Evolutionary conservation across 64 coral and sea anemone species (phyloP), one percentile per base, ranked within the genome.

Genomic region (Pocillopora damicornis): DNA sequence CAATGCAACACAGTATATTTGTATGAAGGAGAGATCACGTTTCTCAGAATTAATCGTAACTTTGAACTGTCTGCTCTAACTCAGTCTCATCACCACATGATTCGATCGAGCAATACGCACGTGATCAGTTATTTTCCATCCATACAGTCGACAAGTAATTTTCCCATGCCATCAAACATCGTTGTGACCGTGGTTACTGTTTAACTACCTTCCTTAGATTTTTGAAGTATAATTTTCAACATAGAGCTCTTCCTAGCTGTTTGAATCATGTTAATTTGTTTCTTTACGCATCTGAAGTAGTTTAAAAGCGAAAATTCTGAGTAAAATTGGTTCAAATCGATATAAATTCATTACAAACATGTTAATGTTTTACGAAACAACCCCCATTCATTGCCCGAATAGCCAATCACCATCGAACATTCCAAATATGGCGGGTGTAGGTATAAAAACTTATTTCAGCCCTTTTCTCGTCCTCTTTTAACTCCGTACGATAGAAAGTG

Each of bases 61-160:
- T 30, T 30, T 69, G 66, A 18, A 69, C 23, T 69, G 4, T 69
- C 30, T 30, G 30, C 30, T 30, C 12, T 69, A 2, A 51, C 11
- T 12, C 23, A 74, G 42, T 58, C 13, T 13, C 30, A 13, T 13
- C 38, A 20, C 22, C 56, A 59, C 15, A 25, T 11, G 11, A 51
- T 51, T 51, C 42, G 42, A 51, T 51, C 7, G 42, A 30, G 30
- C 30, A 30, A 30, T 30, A 30, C 30, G 42, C 81, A 85, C 81
- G 81, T 85, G 81, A 85, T 83, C 81, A 71, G 81, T 85, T 85
- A 73, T 85, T 85, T 85, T 66, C 80, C 81, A 38, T 58, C 51
- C 63, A 85, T 58, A 20, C 69, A 66, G 23, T 72, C 81, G 42
- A 25, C 20, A 11, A 58, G 37, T 85, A 37, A 85, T 71, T 85